phyloP scores from a whole-genome alignment of 2,113 vertebrate species.

The Speoplatyrhinus poulsoni region DNA sequence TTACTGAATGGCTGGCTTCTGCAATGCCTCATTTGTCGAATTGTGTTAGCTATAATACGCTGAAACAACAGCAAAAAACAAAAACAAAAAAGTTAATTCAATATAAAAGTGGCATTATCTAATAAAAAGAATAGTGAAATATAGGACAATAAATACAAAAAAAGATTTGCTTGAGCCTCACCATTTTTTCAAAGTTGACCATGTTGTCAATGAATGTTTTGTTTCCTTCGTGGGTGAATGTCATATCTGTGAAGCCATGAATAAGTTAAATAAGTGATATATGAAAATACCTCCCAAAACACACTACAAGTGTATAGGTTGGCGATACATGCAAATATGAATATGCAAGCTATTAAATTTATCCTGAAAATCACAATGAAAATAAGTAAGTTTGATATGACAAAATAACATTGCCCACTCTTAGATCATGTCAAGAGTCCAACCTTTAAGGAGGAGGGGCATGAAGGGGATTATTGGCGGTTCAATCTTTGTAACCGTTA shows the following conservation, averaged over 20 bases:
- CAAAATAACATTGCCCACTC: no score
- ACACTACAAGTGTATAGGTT: no score
- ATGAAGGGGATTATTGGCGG: constrained; percentile 97
- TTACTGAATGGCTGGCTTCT: constrained; percentile 96
- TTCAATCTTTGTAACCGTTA: constrained; percentile 95
- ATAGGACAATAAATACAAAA: not conserved
- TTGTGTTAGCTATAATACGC: constrained; percentile 95
- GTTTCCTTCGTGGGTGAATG: constrained; percentile 97
- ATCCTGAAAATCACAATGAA: no score
- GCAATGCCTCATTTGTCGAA: constrained; percentile 91
- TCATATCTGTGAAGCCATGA: constrained; percentile 87
- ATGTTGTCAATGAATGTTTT: constrained; percentile 93
- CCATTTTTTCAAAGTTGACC: constrained; percentile 99
- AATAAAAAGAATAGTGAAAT: not conserved
- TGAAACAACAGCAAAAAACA: constrained; percentile 59
- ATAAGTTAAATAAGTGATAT: not conserved
- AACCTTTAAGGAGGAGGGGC: constrained; percentile 98
- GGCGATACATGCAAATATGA: no score
- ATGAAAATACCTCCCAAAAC: not conserved
- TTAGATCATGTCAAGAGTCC: not conserved
- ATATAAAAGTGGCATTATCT: not conserved
- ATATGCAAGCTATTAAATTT: no score
- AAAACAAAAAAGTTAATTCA: constrained; percentile 4
- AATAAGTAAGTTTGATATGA: no score
- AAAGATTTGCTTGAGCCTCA: constrained; percentile 67